Evolutionary conservation across 2,797 vertebrate genomes (phyloP).

Genomic region (Pampus argenteus): DNA sequence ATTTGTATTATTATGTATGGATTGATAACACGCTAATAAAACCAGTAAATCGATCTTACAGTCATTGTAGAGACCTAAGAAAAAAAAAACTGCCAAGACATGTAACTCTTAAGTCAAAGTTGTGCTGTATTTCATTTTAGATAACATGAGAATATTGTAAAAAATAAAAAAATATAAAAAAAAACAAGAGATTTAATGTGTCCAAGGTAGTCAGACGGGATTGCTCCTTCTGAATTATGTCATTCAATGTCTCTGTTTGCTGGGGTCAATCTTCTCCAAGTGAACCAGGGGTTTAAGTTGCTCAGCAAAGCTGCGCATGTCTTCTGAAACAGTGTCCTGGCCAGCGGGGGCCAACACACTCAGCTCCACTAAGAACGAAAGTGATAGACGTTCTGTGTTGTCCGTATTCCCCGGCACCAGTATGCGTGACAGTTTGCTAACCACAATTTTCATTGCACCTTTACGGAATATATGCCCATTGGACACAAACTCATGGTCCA

Average conservation of each 20-base stretch:
- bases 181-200: not conserved
- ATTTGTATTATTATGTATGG: no score
- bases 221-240: constrained; percentile 14
- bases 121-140: constrained; percentile 48
- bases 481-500: constrained; percentile 98
- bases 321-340: constrained; percentile 94
- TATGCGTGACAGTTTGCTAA: constrained; percentile 95
- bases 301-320: constrained; percentile 97
- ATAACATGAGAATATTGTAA: constrained; percentile 2
- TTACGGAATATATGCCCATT: constrained; percentile 96
- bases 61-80: not conserved
- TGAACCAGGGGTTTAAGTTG: constrained; percentile 97
- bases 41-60: no score
- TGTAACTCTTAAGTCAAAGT: constrained; percentile 7
- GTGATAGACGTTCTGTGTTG: constrained; percentile 92
- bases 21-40: no score
- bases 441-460: constrained; percentile 94
- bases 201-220: not conserved
- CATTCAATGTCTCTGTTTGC: constrained; percentile 88
- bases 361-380: constrained; percentile 96
- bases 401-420: constrained; percentile 93
- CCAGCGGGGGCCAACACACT: constrained; percentile 93
- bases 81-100: constrained; percentile 31
- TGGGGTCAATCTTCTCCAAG: constrained; percentile 97
- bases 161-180: not conserved